phyloP scores from a whole-genome alignment of 2,888 invertebrate species.

The Malthinus flaveolus region DNA sequence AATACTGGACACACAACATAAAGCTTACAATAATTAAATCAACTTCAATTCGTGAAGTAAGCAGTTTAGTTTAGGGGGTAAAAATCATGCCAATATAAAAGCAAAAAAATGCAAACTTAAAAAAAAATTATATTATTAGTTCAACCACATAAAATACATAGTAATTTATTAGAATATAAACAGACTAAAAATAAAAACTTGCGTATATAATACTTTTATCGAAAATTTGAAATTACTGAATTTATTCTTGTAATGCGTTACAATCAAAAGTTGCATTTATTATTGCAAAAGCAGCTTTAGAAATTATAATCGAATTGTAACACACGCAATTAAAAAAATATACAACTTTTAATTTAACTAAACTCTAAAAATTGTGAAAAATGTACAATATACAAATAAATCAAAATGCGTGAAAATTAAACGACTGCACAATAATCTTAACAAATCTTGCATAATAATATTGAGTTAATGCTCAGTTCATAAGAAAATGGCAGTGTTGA shows the following conservation, averaged over 20 bases:
- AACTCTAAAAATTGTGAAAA: constrained; percentile 26
- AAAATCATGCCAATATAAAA: constrained; percentile 12
- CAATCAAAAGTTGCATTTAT: constrained; percentile 10
- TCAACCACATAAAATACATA: constrained; percentile 53
- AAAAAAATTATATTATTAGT: constrained; percentile 47
- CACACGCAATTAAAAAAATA: constrained; percentile 25
- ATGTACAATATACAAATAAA: constrained; percentile 38
- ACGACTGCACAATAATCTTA: constrained; percentile 17
- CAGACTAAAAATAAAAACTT: constrained; percentile 48
- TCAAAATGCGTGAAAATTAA: constrained; percentile 17
- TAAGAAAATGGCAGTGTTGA: constrained; percentile 44
- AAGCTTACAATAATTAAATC: too few relatives aligned
- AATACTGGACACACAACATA: too few relatives aligned
- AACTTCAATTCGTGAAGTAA: neutral
- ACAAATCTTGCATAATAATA: constrained; percentile 25
- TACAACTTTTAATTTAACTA: constrained; percentile 23
- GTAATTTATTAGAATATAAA: constrained; percentile 50
- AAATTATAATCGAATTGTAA: constrained; percentile 10
- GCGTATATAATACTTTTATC: constrained; percentile 28
- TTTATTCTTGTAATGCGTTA: constrained; percentile 22
- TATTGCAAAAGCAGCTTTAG: too few relatives aligned
- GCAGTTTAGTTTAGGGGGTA: neutral
- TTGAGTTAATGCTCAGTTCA: constrained; percentile 32
- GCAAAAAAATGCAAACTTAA: constrained; percentile 35
- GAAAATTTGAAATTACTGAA: constrained; percentile 22